Base-by-base conservation (phyloP, 2,113 vertebrate species). In the Microcebus jonahi region DNA sequence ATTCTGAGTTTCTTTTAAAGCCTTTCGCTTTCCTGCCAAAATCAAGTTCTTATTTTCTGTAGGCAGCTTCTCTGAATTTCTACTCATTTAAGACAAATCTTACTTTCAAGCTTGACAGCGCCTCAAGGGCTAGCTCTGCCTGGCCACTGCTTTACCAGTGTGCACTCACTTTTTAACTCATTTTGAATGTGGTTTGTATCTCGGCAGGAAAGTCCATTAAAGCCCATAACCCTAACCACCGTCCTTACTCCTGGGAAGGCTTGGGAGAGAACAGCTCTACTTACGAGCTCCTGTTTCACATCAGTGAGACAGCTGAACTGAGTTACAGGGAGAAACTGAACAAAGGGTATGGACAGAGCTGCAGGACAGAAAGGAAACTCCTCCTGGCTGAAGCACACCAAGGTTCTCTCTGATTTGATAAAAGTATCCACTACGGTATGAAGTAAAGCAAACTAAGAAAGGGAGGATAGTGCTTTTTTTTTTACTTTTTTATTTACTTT, bases 1-100 rank as follows among this genome's bases (percentile, higher is more conserved):
- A 88, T 61, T 17, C 45, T 29, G 6, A 71, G 18, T 91, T 91
- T 92, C 80, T 67, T 82, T 73, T 81, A 97, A 91, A 95, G 68
- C 31, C 31, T 55, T 55, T 61, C 55, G 83, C 76, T 86, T 59
- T 73, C 48, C 57, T 71, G 25, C 21, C 50, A 79, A 88, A 95
- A 77, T 80, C 25, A 84, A 80, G 18, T 48, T 68, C 29, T 84
- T 79, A 31, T 80, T 89, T 76, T 81, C 42, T 71, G 57, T 8
- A 81, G 36, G 12, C 27, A 87, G 23, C 8, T 53, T 83, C 85
- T 87, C 75, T 84, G 48, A 83, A 93, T 88, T 94, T 86, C 73
- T 59, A 31, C 65, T 91, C 9, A 65, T n/a, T 92, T 55, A 77
- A 89, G n/a, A 48, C 70, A 45, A 75, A 73, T 29, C 50, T 80